These are phyloP conservation scores for Phyllostomus discolor DNA, from an alignment of 2,113 vertebrate genomes.

Conservation along the genomic window DNA sequence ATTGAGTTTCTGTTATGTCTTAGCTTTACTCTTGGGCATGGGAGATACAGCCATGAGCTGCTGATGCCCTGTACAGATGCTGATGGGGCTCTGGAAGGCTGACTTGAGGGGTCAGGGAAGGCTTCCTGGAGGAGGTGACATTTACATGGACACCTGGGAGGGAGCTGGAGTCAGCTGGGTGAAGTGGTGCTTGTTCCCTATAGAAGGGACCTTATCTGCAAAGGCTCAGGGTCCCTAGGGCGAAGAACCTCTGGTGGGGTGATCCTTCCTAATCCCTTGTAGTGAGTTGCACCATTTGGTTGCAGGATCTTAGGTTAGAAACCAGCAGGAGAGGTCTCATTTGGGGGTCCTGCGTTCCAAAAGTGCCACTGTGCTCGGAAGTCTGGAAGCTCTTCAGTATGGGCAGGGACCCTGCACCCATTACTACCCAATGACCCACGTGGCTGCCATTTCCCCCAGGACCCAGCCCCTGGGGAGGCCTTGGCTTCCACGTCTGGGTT, in stretches of 20 bases:
- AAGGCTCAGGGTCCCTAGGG: not conserved
- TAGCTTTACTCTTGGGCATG: not conserved
- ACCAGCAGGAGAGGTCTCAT: not conserved
- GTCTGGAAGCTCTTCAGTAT: not conserved
- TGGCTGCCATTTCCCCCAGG: not conserved
- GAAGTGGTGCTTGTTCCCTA: not conserved
- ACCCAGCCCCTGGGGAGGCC: not conserved
- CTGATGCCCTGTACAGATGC: not conserved
- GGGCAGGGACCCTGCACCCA: not conserved
- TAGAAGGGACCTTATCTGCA: not conserved
- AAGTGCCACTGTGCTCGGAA: not conserved
- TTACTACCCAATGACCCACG: not conserved
- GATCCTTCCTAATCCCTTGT: not conserved
- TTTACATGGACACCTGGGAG: not conserved
- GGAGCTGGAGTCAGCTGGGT: not conserved
- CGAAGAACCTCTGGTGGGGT: not conserved
- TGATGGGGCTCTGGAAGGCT: not conserved
- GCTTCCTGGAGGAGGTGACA: not conserved
- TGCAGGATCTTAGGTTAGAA: no score
- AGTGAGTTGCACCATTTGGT: not conserved
- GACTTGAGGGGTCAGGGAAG: not conserved
- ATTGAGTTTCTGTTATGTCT: not conserved
- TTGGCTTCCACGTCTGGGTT: not conserved
- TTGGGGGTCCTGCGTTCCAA: not conserved
- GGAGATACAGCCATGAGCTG: not conserved